Conservation (phyloP, 2,888 invertebrate genomes). For the Fragum sueziense region DNA sequence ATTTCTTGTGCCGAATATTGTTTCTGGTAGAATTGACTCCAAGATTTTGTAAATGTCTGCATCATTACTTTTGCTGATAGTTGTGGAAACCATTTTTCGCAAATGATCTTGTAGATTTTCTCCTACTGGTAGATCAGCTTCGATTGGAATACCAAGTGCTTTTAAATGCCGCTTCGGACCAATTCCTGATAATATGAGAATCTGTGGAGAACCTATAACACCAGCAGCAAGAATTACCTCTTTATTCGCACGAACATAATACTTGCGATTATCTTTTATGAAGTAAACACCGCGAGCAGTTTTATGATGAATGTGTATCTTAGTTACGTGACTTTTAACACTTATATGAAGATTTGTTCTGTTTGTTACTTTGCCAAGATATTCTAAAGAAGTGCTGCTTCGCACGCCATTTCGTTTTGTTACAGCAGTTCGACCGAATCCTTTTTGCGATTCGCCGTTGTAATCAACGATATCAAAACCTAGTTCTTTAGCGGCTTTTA, state of each 20-base stretch:
- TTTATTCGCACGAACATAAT: conserved; percentile 61
- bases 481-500: conserved; percentile 33
- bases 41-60: conserved; percentile 28
- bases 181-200: conserved; percentile 80
- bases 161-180: conserved; percentile 79
- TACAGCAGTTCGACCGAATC: conserved; percentile 22
- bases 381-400: conserved; percentile 30
- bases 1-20: conserved; percentile 46
- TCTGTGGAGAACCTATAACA: conserved; percentile 78
- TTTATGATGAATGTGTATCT: conserved; percentile 66
- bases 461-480: conserved; percentile 34
- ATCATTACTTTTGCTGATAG: conserved; percentile 28
- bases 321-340: conserved; percentile 60
- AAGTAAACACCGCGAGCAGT: conserved; percentile 71
- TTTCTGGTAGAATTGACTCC: conserved; percentile 29
- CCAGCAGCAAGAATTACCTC: conserved; percentile 80
- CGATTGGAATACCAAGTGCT: conserved; percentile 74
- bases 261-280: conserved; percentile 52
- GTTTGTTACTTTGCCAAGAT: neutral
- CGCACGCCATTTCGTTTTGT: conserved; percentile 34
- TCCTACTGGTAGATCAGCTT: conserved; percentile 74
- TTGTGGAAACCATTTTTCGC: conserved; percentile 27
- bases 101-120: conserved; percentile 41
- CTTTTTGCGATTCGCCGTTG: conserved; percentile 36
- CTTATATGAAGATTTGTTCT: conserved; percentile 32